Evolutionary conservation across 2,888 invertebrate species (phyloP), one percentile per base, ranked within the genome.

Genomic region (Griposia aprilina): DNA sequence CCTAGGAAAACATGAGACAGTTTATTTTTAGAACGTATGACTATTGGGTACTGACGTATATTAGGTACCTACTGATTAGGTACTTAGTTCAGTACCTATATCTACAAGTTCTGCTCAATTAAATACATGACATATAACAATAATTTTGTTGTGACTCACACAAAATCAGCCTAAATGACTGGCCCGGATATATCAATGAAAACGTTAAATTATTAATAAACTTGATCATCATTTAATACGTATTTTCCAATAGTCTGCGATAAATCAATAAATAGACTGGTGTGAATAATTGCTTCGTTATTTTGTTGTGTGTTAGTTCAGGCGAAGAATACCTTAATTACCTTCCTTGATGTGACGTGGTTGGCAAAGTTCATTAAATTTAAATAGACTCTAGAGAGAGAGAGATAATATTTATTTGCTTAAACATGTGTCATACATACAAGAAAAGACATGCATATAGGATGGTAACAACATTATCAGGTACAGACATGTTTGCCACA

Each of bases 221-320:
- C 20, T 72, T 59, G 30, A 71, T 71, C 52, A 50, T 81, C 76
- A 68, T 65, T 84, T 52, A 63, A 57, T 62, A 62, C 30, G 15
- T 10, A 48, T 45, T 79, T 52, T 45, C 36, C 41, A 63, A 63
- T 69, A 80, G 36, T 20, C 23, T 41, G 55, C 15, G 50, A 62
- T 71, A 62, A 78, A 41, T 8, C 45, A 26, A 69, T 36, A n/a
- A 41, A 74, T 66, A 66, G 41, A 41, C 4, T 55, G 20, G 15
- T 45, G 50, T 57, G 15, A 80, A 30, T 52, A 74, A 41, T 62
- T 20, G 8, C 23, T 80, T n/a, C 45, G 45, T 67, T 45, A 66
- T 52, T 81, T 52, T 26, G 30, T 30, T 52, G 26, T 57, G 26
- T 81, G 20, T 55, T 73, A n/a, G 57, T 67, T 41, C 67, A 26